These are phyloP conservation scores for Otis tarda DNA, from an alignment of 2,113 vertebrate species.

Conservation along the genomic window DNA sequence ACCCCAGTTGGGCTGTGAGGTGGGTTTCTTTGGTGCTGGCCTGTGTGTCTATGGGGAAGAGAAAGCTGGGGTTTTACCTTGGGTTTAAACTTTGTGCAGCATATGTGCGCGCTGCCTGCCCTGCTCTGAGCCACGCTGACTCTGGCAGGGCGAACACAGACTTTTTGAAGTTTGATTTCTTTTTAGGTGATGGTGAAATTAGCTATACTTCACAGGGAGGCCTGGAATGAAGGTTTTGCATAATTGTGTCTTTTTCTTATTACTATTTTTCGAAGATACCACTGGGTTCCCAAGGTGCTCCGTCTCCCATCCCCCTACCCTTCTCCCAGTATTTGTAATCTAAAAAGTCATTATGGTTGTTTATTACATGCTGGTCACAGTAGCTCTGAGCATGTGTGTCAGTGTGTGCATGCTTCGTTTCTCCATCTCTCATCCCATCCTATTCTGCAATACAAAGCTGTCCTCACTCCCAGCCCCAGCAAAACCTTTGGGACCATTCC, in stretches of 20 bases:
- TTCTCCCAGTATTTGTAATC: not conserved
- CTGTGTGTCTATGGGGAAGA: not conserved
- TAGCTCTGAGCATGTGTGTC: not conserved
- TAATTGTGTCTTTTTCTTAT: not conserved
- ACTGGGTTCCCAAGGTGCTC: not conserved
- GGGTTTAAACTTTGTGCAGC: not conserved
- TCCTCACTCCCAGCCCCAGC: not conserved
- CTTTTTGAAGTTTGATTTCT: not conserved
- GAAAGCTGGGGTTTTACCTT: not conserved
- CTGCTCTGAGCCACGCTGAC: not conserved
- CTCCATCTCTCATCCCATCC: not conserved
- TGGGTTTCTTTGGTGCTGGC: not conserved
- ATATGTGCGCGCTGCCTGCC: not conserved
- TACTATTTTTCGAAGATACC: not conserved
- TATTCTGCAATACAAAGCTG: not conserved
- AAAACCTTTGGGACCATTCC: not conserved
- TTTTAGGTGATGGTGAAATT: not conserved
- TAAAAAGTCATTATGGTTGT: not conserved
- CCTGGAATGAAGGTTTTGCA: not conserved
- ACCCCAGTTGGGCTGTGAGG: fast-evolving
- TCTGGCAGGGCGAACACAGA: not conserved
- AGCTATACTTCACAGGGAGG: not conserved
- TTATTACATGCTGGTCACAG: not conserved
- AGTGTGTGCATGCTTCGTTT: not conserved
- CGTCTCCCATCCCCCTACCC: not conserved